phyloP scores from a whole-genome alignment of 92 coral and sea anemone genomes.

The Parazoanthus atlanticus region DNA sequence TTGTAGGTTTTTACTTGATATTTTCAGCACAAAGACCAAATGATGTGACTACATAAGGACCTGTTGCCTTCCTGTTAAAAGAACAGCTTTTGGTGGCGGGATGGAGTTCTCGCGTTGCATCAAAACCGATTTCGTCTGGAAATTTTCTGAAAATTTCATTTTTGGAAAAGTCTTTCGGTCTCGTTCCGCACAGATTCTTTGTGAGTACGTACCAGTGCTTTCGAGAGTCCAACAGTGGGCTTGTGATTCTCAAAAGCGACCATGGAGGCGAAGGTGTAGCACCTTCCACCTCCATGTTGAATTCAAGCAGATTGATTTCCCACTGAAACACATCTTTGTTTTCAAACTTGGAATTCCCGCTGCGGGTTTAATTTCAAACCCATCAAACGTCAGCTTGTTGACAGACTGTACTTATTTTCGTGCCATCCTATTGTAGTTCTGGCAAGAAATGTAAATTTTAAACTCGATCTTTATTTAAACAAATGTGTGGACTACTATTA shows the following conservation, averaged over 20 bases:
- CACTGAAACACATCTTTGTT: too few relatives aligned
- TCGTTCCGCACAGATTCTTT: background rate
- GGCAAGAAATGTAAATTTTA: too few relatives aligned
- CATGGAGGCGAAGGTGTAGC: background rate
- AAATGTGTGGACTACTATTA: too few relatives aligned
- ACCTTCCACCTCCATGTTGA: background rate
- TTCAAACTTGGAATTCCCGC: background rate
- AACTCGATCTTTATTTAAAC: too few relatives aligned
- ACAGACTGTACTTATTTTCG: too few relatives aligned
- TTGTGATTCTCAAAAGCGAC: background rate
- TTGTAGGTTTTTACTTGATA: too few relatives aligned
- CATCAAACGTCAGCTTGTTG: background rate
- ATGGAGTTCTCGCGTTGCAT: conserved; percentile 15
- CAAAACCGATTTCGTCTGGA: conserved; percentile 34
- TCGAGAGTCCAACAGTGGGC: background rate
- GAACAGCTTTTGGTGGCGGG: conserved; percentile 13
- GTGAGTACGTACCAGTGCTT: conserved; percentile 14
- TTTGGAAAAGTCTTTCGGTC: background rate
- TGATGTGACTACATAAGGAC: too few relatives aligned
- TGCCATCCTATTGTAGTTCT: too few relatives aligned
- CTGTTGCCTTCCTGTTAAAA: too few relatives aligned
- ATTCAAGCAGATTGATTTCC: too few relatives aligned
- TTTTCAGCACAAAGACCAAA: too few relatives aligned
- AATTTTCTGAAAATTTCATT: background rate
- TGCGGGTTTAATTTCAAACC: background rate